Evolutionary conservation across 1,140 invertebrate genomes (phyloP).

Genomic region (Uloborus diversus): DNA sequence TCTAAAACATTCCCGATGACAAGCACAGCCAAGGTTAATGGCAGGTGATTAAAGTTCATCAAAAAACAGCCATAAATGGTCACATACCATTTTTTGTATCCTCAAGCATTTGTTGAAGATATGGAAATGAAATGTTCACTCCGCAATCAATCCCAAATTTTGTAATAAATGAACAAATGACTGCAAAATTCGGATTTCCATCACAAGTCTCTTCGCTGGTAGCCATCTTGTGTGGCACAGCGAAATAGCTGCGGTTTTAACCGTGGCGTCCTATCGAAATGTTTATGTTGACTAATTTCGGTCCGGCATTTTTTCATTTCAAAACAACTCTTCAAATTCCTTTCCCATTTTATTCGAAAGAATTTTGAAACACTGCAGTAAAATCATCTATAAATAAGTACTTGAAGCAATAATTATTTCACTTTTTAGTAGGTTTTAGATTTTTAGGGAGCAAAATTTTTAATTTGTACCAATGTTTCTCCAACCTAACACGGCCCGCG

Average conservation of each 20-base stretch:
- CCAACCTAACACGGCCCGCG: no score
- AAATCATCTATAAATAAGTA: no score
- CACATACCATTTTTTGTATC: slow-evolving; percentile 79
- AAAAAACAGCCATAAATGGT: not conserved
- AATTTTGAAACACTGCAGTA: no score
- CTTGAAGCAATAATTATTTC: no score
- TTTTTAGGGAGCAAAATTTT: no score
- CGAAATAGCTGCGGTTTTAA: not conserved
- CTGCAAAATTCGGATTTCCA: slow-evolving; percentile 94
- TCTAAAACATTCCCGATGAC: no score
- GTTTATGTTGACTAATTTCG: no score
- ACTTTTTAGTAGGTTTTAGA: no score
- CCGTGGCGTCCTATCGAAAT: not conserved
- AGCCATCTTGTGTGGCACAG: slow-evolving; percentile 52
- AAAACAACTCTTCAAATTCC: no score
- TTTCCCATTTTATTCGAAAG: no score
- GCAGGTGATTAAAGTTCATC: not conserved
- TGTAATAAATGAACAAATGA: slow-evolving; percentile 92
- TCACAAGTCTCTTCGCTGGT: slow-evolving; percentile 70
- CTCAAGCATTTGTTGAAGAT: slow-evolving; percentile 87
- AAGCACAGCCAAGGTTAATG: slow-evolving; percentile 48
- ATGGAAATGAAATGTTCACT: slow-evolving; percentile 71
- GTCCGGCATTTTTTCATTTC: no score
- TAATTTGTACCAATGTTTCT: no score
- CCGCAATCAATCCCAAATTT: slow-evolving; percentile 85